Conservation (phyloP, 2,888 invertebrate genomes). For the Bedellia somnulentella region DNA sequence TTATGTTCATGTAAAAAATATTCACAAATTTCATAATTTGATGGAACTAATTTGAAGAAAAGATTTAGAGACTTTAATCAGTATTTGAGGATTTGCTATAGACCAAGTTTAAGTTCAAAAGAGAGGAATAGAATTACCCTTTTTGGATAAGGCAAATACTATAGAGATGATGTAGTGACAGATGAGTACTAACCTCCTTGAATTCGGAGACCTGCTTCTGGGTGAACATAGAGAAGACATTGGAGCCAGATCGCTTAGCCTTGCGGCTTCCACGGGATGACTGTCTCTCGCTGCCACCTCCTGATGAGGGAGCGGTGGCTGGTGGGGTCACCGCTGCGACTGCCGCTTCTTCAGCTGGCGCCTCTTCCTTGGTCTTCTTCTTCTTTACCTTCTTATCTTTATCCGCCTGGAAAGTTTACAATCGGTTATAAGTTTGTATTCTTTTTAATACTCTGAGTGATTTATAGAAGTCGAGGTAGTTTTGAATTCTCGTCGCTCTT, state of each 20-base stretch:
- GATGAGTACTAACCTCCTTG: slow-evolving; percentile 84
- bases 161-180: no score
- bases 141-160: no score
- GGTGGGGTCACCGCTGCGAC: slow-evolving; percentile 67
- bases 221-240: slow-evolving; percentile 96
- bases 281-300: slow-evolving; percentile 67
- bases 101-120: no score
- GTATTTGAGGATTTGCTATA: no score
- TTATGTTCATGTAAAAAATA: no score
- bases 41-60: no score
- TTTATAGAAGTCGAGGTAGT: no score
- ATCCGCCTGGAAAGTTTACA: slow-evolving; percentile 69
- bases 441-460: no score
- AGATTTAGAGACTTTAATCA: no score
- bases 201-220: slow-evolving; percentile 95
- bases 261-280: slow-evolving; percentile 81
- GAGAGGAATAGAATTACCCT: no score
- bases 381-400: slow-evolving; percentile 91
- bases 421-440: slow-evolving; percentile 4
- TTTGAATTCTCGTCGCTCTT: no score
- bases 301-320: slow-evolving; percentile 62
- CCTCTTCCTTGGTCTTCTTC: slow-evolving; percentile 73
- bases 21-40: no score
- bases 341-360: slow-evolving; percentile 70
- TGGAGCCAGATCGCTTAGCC: slow-evolving; percentile 89